A percentile compares a stretch with the other conserved stretches of the same genome.
These are phyloP conservation scores for Eulithis testata DNA, from an alignment of 2,888 invertebrate genomes.

Conservation along the genomic window DNA sequence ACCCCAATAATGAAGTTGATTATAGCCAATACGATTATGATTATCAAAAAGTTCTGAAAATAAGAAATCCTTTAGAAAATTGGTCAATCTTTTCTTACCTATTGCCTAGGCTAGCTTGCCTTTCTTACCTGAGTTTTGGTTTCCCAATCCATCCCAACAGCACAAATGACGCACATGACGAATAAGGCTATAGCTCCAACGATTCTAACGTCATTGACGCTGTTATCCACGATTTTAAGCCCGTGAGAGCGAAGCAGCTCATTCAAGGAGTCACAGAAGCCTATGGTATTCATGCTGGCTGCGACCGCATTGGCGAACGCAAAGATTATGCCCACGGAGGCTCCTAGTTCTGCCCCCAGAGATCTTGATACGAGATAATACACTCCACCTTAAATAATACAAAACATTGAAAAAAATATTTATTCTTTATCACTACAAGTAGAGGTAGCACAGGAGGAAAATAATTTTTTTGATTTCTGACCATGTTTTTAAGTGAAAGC, in stretches of 20 bases:
- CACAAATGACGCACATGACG: conserved; percentile 92
- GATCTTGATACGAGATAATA: conserved; percentile 98
- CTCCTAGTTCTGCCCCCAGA: conserved; percentile 97
- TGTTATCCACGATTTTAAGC: conserved; percentile 88
- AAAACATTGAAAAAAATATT: too few relatives aligned
- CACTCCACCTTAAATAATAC: conserved; percentile 88
- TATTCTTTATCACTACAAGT: too few relatives aligned
- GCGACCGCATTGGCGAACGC: conserved; percentile 98
- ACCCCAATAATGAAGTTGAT: conserved; percentile 93
- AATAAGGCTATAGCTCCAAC: conserved; percentile 91
- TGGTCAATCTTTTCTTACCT: neutral
- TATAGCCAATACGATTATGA: conserved; percentile 91
- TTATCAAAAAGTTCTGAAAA: conserved; percentile 90
- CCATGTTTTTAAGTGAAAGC: too few relatives aligned
- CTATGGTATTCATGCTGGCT: conserved; percentile 98
- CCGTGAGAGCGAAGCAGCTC: conserved; percentile 87
- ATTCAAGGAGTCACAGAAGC: conserved; percentile 96
- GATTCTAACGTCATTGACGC: conserved; percentile 91
- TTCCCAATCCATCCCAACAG: conserved; percentile 98
- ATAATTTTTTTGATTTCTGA: too few relatives aligned
- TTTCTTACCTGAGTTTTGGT: conserved; percentile 89
- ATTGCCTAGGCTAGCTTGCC: neutral
- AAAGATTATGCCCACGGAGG: conserved; percentile 97
- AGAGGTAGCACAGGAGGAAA: too few relatives aligned
- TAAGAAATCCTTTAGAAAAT: neutral